Conservation (phyloP, 2,797 vertebrate species). For the Tragelaphus eurycerus region DNA sequence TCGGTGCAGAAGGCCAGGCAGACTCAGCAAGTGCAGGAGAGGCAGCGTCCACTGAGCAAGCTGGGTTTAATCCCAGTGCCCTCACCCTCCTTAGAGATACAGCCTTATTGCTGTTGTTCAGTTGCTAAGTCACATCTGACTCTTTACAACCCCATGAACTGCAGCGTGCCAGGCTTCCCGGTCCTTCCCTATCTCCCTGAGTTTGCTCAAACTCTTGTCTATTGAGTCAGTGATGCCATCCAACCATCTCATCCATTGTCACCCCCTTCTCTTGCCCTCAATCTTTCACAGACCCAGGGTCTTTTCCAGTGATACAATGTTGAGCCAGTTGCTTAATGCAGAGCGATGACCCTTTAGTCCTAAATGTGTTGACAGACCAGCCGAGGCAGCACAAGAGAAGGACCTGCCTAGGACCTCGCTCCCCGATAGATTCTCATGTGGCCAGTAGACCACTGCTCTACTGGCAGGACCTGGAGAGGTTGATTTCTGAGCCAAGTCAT, state of each 20-base stretch:
- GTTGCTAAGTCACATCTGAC: not conserved
- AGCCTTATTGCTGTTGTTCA: not conserved
- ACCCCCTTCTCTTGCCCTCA: not conserved
- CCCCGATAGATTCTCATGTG: not conserved
- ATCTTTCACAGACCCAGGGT: not conserved
- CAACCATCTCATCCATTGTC: not conserved
- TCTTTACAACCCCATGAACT: not conserved
- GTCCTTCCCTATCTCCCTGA: not conserved
- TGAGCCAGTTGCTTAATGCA: not conserved
- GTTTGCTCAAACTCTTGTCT: not conserved
- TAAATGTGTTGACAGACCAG: not conserved
- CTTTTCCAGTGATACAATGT: not conserved
- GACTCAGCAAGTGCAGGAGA: not conserved
- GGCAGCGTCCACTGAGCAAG: not conserved
- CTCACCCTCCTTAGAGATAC: not conserved
- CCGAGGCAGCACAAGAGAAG: not conserved
- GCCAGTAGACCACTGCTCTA: not conserved
- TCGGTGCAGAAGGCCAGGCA: accelerated
- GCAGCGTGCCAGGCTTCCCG: not conserved
- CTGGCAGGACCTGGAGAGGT: not conserved
- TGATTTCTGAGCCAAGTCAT: not conserved
- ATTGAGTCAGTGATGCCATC: not conserved
- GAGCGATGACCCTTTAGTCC: not conserved
- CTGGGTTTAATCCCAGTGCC: not conserved
- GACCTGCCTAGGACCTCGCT: not conserved